Percentiles rank a stretch among this genome's conserved stretches.
Conservation (phyloP, 2,888 invertebrate genomes). For the Panzeria rudis region DNA sequence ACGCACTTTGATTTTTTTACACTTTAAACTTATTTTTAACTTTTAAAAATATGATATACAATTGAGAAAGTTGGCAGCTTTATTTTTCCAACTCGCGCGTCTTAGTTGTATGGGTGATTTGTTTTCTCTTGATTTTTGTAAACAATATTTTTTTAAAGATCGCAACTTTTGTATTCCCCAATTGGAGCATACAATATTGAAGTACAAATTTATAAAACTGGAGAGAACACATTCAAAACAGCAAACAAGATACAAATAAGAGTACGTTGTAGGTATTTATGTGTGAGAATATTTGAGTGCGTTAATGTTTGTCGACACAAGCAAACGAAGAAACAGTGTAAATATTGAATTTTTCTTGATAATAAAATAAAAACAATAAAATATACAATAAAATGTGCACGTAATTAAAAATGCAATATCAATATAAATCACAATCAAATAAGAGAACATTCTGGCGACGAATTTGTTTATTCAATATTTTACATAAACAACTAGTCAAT, state of each 20-base stretch:
- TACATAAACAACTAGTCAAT: slow-evolving; percentile 20
- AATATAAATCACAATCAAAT: slow-evolving; percentile 42
- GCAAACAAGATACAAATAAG: slow-evolving; percentile 9
- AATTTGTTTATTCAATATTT: slow-evolving; percentile 33
- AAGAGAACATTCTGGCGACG: slow-evolving; percentile 33
- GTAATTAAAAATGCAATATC: slow-evolving; percentile 37
- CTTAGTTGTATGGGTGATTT: slow-evolving; percentile 15
- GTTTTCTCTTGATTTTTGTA: slow-evolving; percentile 55
- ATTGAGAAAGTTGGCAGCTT: slow-evolving; percentile 21
- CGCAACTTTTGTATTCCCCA: slow-evolving; percentile 63
- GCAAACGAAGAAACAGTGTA: slow-evolving; percentile 34
- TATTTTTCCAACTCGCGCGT: background rate
- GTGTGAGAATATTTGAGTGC: background rate
- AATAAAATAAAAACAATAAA: too few species aligned
- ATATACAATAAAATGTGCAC: slow-evolving; percentile 37
- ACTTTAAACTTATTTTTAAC: background rate
- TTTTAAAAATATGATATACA: background rate
- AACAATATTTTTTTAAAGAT: slow-evolving; percentile 59
- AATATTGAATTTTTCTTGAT: slow-evolving; percentile 45
- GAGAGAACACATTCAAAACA: slow-evolving; percentile 18
- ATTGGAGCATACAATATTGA: slow-evolving; percentile 68
- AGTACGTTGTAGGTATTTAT: slow-evolving; percentile 1
- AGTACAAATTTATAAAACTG: slow-evolving; percentile 30
- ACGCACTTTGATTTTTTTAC: too few species aligned
- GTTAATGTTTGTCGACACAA: slow-evolving; percentile 49